Evolutionary conservation across 2,888 invertebrate species (phyloP), one percentile per base, ranked within the genome.

Genomic region (Mythimna ferrago): DNA sequence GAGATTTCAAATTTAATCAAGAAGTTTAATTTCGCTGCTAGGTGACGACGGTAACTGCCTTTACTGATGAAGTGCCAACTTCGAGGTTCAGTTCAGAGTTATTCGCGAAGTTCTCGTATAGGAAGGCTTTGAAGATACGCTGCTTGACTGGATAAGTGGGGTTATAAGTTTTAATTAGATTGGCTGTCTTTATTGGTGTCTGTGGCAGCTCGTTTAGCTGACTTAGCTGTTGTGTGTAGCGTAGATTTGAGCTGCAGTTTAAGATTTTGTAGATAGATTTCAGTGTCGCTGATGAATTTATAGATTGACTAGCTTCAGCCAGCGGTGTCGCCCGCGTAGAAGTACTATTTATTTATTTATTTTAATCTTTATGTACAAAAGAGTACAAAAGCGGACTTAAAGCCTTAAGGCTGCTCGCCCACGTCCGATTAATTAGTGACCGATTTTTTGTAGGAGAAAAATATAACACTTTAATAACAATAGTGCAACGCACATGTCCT

Each of bases 1-100:
- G 79, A 87, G 83, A 86, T 89, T 88, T 85, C 77, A 83, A 89
- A 89, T 89, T 89, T 84, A 89, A 87, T 90, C 82, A 87, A 83
- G 83, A 86, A 81, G 84, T 84, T 87, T 81, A 83, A 81, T 83
- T 76, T 73, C 32, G 62, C 74, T 81, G 51, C 60, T 66, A 78
- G 73, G 69, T 78, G 80, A 61, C 65, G 78, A 57, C 81, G 73
- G 71, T 81, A 86, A 86, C 84, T 81, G 66, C 67, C 57, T 85
- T 79, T 75, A 78, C 75, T 78, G 78, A 83, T 81, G 71, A 84
- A 83, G 83, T 73, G 76, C 80, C 75, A 76, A 78, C 81, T 80
- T 71, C 26, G 57, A 66, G 35, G 48, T 62, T 73, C 53, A 71
- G 64, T 75, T 80, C 67, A 57, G 72, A 65, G 80, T 75, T 80